phyloP scores from a whole-genome alignment of 2,113 vertebrate genomes.

The Takifugu flavidus region DNA sequence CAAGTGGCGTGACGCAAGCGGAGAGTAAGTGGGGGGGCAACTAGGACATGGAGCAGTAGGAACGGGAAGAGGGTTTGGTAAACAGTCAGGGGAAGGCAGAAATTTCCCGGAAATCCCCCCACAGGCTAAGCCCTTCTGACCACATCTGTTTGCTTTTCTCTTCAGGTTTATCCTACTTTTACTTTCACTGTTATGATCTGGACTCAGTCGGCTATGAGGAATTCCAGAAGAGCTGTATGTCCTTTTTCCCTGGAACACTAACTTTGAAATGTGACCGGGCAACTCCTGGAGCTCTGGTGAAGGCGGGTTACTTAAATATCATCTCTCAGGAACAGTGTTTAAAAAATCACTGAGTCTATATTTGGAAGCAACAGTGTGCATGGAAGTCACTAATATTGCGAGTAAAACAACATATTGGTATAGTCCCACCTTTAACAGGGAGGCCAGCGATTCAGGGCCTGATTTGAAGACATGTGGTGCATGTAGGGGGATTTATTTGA shows the following conservation, averaged over 20 bases:
- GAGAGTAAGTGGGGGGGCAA: neutral
- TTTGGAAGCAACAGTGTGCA: too few relatives aligned
- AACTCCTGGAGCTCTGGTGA: neutral
- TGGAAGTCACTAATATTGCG: too few relatives aligned
- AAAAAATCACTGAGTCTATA: too few relatives aligned
- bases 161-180: slow-evolving; percentile 33
- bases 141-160: slow-evolving; percentile 53
- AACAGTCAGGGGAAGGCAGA: slow-evolving; percentile 19
- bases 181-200: slow-evolving; percentile 45
- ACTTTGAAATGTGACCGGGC: slow-evolving; percentile 10
- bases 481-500: too few relatives aligned
- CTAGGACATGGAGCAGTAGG: slow-evolving; percentile 21
- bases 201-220: neutral
- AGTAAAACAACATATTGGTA: too few relatives aligned
- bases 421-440: too few relatives aligned
- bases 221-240: slow-evolving; percentile 4
- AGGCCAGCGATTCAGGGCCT: too few relatives aligned
- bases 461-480: too few relatives aligned
- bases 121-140: neutral
- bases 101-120: slow-evolving; percentile 53
- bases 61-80: slow-evolving; percentile 1
- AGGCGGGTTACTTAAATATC: neutral
- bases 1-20: slow-evolving; percentile 53
- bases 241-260: slow-evolving; percentile 5
- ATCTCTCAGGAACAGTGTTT: neutral